Evolutionary conservation across 2,888 invertebrate species (phyloP), one percentile per base, ranked within the genome.

Genomic region (Toxonevra muliebris): DNA sequence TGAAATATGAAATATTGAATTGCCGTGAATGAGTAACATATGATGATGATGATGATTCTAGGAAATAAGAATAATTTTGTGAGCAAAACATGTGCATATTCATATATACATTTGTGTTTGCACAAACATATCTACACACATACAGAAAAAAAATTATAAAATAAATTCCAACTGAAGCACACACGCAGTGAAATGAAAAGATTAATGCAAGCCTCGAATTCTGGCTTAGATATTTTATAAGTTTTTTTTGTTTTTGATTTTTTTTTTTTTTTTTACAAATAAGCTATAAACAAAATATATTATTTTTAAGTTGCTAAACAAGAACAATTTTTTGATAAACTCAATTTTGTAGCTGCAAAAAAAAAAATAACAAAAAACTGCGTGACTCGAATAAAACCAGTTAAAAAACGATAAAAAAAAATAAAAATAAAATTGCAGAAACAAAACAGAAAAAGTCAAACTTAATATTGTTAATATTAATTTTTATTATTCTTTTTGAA

Each of bases 361-460:
- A 43, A 65, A 50, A 53, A 41, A 20, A 11, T 19, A 7, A 64
- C 45, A 65, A 50, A 53, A 41, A 20, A 11, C 41, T 42, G 41
- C 61, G 66, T 66, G 66, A 66, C 48, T 61, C 50, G 61, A 61
- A 48, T 61, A 61, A 61, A 48, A 61, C 17, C 53, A 61, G 55
- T 41, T 57, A 42, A 50, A 66, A 59, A 48, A 9, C 13, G 8
- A 19, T 13, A 5, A 10, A 2, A 53, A 15, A 12, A 30, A 2
- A 10, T 15, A 48, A 48, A 45, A n/a, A 50, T 7, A 13, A 41
- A 53, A n/a, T 1, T n/a, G 41, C 1, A 61, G 41, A 59, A 40
- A 41, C 3, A 30, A 55, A 55, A 12, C 1, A n/a, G n/a, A n/a
- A n/a, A 30, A 55, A 55, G 5, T 15, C 40, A 13, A 43, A 48